Base-by-base conservation (phyloP, 2,113 vertebrate genomes). In the Asarcornis scutulata region DNA sequence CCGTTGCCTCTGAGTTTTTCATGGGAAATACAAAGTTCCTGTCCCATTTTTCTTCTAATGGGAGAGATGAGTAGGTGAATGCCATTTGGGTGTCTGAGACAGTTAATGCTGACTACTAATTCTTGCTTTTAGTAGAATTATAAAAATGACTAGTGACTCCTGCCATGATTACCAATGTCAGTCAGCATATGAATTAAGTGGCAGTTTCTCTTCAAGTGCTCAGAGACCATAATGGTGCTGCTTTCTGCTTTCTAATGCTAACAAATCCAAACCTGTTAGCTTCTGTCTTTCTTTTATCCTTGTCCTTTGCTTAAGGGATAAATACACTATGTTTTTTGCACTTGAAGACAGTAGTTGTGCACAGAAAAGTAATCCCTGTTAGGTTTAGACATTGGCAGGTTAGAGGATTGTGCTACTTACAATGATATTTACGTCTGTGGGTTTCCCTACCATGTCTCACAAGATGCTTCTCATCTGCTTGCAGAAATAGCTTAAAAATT, bases 21-120 rank as follows among this genome's bases (percentile, higher is more conserved):
- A 11, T 2, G 36, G 44, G 17, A 80, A 77, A 32, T 29, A 20
- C 5, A 38, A 3, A 11, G 17, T 21, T 34, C 56, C 34, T 48
- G 7, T 8, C 2, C 7, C 0, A 0, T 7, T 89, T 68, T n/a
- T 58, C 22, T 50, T 7, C 11, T 13, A 22, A 38, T 23, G 14
- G 15, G 34, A 48, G 23, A 32, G 23, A 68, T 20, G 38, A 63
- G 9, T 7, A 44, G 14, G 25, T 72, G 40, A 88, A 79, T 31
- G 31, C 2, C 11, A 18, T 21, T 75, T 77, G n/a, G 18, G 11
- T 62, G 14, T 75, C 44, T 22, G 48, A 91, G 27, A 38, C 21
- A 46, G n/a, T 4, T 46, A 27, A 14, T 60, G 46, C 17, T 83
- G 52, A 36, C 13, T 38, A 15, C 20, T 31, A 46, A 52, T 73